These are phyloP conservation scores for Myiozetetes cayanensis DNA, from an alignment of 2,113 vertebrate genomes.

Conservation along the genomic window DNA sequence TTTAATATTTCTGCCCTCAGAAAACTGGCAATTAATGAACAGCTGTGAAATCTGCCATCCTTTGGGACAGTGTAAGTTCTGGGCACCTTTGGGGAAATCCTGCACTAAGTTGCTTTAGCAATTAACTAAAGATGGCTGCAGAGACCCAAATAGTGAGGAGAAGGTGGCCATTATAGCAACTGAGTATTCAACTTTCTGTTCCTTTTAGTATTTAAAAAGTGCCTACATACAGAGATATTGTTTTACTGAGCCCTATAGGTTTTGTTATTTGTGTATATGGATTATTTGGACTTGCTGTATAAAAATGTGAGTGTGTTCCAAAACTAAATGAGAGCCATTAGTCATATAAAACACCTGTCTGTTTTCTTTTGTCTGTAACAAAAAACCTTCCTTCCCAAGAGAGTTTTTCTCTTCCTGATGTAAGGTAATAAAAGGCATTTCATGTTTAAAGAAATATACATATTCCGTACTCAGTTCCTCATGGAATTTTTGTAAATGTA, in stretches of 20 bases:
- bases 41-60: background rate
- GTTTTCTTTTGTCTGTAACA: background rate
- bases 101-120: background rate
- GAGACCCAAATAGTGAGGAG: background rate
- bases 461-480: background rate
- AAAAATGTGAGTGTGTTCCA: background rate
- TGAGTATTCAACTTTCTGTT: background rate
- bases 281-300: background rate
- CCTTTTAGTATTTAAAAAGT: background rate
- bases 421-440: background rate
- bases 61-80: background rate
- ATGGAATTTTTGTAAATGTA: background rate
- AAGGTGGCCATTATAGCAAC: background rate
- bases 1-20: background rate
- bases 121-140: background rate
- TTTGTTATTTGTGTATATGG: background rate
- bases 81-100: background rate
- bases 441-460: background rate
- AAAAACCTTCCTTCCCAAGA: background rate
- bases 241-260: background rate
- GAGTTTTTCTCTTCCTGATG: background rate
- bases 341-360: background rate
- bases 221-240: background rate
- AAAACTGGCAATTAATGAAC: background rate
- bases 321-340: background rate